Base-by-base conservation (phyloP, 2,113 vertebrate species). In the Calonectris borealis region DNA sequence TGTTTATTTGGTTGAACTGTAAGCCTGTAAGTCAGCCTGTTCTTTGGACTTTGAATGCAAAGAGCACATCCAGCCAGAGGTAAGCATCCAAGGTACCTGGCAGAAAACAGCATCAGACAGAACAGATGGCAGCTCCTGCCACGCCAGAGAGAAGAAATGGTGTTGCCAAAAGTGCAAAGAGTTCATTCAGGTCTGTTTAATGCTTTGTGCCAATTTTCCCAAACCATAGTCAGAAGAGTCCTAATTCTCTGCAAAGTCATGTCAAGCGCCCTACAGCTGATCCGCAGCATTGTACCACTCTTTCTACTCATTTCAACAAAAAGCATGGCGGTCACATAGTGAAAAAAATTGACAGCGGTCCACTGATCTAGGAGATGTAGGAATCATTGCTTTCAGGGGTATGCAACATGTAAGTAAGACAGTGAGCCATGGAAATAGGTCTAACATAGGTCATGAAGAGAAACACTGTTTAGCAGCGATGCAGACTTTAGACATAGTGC, bases 91-190 rank as follows among this genome's bases (percentile, higher is more conserved):
- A 95, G 57, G 31, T 86, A 55, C 68, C 65, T 91, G 88, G 77
- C 94, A 92, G 49, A 76, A 91, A 65, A 32, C 70, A 82, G 52
- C 73, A 86, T 58, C 75, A 86, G 86, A 91, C 75, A 79, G 85
- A 94, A 91, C 85, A 96, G 95, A 96, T 79, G 95, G 88, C 73
- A 94, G 61, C 40, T 91, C 34, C 36, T 69, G 57, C 54, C 40
- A 22, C 6, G 58, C 40, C 73, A 89, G 61, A 85, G 76, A 61
- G 36, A 93, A 68, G 66, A 92, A 96, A 93, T 34, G 36, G 44
- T 71, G 7, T 44, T 93, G 85, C 86, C 80, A 94, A 94, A 88
- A 88, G 64, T 27, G 54, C 52, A 68, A 69, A 86, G 49, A 92
- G 69, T 69, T 95, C 25, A 13, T 66, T 31, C 57, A 87, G 36